Base-by-base conservation (phyloP, 2,797 vertebrate genomes). In the Tachyglossus aculeatus region DNA sequence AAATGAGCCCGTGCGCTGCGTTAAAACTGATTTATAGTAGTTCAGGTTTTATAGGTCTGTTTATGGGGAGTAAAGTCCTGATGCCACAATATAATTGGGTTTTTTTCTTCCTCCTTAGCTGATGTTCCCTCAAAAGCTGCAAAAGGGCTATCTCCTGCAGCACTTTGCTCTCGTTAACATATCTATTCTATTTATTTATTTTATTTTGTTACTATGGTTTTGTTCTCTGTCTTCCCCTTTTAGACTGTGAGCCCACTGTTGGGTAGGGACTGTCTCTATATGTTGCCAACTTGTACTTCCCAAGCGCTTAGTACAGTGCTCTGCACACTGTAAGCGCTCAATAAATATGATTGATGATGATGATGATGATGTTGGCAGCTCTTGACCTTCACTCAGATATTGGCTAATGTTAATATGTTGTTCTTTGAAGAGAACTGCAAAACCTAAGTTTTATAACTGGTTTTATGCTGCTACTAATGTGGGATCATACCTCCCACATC, bases 401-500 rank as follows among this genome's bases (percentile, higher is more conserved):
- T 82, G 63, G 51, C 32, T 68, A 68, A 68, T 76, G 47, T 61
- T 62, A 54, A 80, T 80, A 70, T 67, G 66, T 78, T 75, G 81
- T 74, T 44, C 80, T 87, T 82, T 80, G 78, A 80, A 84, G 55
- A 32, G 25, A 56, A 47, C 56, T 76, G 80, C 63, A 81, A 78
- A 63, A 69, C 50, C 43, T 55, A 50, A 71, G 64, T 48, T 85
- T 83, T 85, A 53, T 83, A 81, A 85, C 52, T 60, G 67, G 43
- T 45, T 73, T 76, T 81, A 78, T 66, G 84, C 79, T 66, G 67
- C 62, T 82, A 79, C 71, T 79, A 67, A 78, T 82, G 78, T 83
- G 67, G 78, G 68, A 76, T 78, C 77, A 40, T 43, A 58, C 76
- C 74, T 59, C 78, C 53, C 79, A 48, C 45, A 47, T 11, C 11